Percentiles rank a stretch among this genome's conserved stretches.
Conservation (phyloP, 2,797 vertebrate species). For the Staurois parvus region DNA sequence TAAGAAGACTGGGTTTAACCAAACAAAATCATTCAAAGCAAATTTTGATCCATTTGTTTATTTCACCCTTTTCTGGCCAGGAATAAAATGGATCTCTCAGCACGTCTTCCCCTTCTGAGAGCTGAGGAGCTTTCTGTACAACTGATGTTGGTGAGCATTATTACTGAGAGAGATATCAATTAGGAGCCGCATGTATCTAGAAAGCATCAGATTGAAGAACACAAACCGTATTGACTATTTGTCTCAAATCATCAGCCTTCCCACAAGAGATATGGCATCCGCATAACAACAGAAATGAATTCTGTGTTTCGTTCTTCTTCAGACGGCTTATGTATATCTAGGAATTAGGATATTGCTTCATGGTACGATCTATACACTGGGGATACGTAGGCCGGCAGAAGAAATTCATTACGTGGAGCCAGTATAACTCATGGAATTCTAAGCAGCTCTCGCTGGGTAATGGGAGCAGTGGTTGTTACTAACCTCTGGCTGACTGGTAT, state of each 20-base stretch:
- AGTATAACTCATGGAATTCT: slow-evolving; percentile 41
- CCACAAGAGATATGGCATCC: background rate
- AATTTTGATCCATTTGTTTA: background rate
- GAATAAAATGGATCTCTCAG: background rate
- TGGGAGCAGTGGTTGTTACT: background rate
- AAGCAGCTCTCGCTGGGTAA: slow-evolving; percentile 34
- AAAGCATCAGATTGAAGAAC: slow-evolving; percentile 53
- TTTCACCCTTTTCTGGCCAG: background rate
- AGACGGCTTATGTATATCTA: slow-evolving; percentile 58
- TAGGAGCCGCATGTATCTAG: slow-evolving; percentile 5
- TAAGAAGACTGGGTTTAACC: background rate
- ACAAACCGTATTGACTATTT: slow-evolving; percentile 62
- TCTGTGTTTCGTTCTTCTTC: slow-evolving; percentile 14
- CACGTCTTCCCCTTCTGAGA: background rate
- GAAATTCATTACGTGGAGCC: slow-evolving; percentile 55
- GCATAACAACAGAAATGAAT: background rate
- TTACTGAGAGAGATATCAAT: slow-evolving; percentile 59
- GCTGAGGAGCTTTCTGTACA: slow-evolving; percentile 27
- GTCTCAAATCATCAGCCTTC: slow-evolving; percentile 61
- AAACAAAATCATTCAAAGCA: background rate
- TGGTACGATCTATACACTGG: slow-evolving; percentile 45
- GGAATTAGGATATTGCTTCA: slow-evolving; percentile 58
- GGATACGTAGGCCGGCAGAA: slow-evolving; percentile 30
- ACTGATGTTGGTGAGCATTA: slow-evolving; percentile 58
- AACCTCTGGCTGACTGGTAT: background rate